Evolutionary conservation across 2,888 invertebrate species (phyloP).

Genomic region (Gasteruption jaculator): DNA sequence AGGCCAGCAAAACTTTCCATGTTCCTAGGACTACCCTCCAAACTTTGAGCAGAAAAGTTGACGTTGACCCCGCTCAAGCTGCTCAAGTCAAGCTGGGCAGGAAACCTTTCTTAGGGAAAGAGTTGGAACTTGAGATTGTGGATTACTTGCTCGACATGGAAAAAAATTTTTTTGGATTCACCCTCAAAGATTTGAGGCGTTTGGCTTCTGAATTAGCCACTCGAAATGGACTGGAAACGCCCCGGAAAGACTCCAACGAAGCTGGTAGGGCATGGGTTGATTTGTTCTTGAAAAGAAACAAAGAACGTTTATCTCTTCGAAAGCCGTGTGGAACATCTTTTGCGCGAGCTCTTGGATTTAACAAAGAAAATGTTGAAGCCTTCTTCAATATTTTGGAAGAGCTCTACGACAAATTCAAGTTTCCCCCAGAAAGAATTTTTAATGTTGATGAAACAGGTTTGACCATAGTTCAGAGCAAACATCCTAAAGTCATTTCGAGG

Average conservation of each 20-base stretch:
- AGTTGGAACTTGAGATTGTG: too few species aligned
- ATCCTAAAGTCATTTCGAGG: slow-evolving; percentile 23
- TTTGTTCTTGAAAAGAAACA: background rate
- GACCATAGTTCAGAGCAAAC: slow-evolving; percentile 26
- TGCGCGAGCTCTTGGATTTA: background rate
- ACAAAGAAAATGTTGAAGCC: background rate
- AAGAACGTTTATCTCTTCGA: background rate
- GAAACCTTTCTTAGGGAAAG: too few species aligned
- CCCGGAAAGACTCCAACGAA: too few species aligned
- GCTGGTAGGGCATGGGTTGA: background rate
- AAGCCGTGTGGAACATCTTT: background rate
- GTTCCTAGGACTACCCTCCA: too few species aligned
- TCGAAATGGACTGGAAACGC: too few species aligned
- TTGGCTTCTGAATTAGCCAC: too few species aligned
- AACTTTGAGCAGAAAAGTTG: too few species aligned
- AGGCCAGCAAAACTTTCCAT: too few species aligned
- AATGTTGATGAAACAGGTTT: slow-evolving; percentile 35
- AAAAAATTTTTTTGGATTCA: background rate
- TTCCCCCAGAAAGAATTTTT: slow-evolving; percentile 31
- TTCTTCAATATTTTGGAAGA: background rate
- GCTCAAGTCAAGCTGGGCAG: too few species aligned
- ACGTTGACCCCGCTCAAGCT: too few species aligned
- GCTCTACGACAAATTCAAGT: slow-evolving; percentile 23
- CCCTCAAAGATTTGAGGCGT: too few species aligned
- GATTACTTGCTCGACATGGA: too few species aligned